Conservation (phyloP, 2,113 vertebrate species). For the Bufo gargarizans region DNA sequence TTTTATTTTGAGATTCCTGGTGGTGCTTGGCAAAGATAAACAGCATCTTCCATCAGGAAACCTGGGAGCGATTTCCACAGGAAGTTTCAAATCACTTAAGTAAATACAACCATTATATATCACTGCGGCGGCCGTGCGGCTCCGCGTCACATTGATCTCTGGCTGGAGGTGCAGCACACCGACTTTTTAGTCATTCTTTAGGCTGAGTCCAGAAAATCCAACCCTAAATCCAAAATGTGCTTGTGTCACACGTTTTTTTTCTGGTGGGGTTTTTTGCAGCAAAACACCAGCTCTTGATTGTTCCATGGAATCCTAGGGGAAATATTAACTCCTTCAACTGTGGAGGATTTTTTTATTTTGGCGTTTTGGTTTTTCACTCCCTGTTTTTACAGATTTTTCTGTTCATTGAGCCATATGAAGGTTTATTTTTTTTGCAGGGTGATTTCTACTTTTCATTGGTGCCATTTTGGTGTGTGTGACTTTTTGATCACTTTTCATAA, state of each 20-base stretch:
- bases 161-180: conserved; percentile 63
- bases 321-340: too few relatives aligned
- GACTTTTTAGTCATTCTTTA: conserved; percentile 59
- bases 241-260: background rate
- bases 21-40: conserved; percentile 99
- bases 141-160: conserved; percentile 64
- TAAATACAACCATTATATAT: conserved; percentile 87
- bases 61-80: conserved; percentile 96
- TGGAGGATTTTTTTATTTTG: too few relatives aligned
- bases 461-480: too few relatives aligned
- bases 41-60: conserved; percentile 99
- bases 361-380: too few relatives aligned
- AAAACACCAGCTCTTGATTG: too few relatives aligned
- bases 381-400: too few relatives aligned
- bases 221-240: background rate
- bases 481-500: too few relatives aligned
- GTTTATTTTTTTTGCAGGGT: too few relatives aligned
- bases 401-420: too few relatives aligned
- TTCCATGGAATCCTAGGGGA: too few relatives aligned
- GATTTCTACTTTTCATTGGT: too few relatives aligned
- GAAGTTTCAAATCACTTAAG: conserved; percentile 99
- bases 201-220: conserved; percentile 1
- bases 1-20: conserved; percentile 99
- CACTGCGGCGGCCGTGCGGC: conserved; percentile 69
- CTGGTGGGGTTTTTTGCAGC: too few relatives aligned